Evolutionary conservation across 2,888 invertebrate genomes (phyloP).

Genomic region (Ophion costatus): DNA sequence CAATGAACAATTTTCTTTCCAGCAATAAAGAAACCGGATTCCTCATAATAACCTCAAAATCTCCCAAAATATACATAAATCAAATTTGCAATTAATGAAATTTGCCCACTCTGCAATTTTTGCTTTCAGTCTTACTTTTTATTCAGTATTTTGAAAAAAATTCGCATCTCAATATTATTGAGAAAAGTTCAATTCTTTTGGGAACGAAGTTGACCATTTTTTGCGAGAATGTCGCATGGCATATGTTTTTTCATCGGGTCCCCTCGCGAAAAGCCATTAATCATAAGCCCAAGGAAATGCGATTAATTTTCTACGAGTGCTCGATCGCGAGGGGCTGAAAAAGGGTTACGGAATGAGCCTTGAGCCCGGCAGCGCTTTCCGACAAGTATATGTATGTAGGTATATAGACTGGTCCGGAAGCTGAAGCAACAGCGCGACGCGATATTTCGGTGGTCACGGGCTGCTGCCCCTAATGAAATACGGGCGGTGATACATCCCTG

Average conservation of each 20-base stretch:
- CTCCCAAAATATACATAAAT: not conserved
- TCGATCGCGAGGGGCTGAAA: slow-evolving; percentile 29
- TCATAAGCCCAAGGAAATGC: slow-evolving; percentile 37
- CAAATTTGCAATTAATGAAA: not conserved
- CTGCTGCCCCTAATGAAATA: slow-evolving; percentile 71
- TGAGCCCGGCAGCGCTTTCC: slow-evolving; percentile 22
- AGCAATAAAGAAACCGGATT: too few species aligned
- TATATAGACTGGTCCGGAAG: slow-evolving; percentile 24
- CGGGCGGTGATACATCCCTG: slow-evolving; percentile 72
- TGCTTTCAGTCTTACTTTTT: not conserved
- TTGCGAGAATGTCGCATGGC: not conserved
- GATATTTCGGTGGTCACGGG: slow-evolving; percentile 70
- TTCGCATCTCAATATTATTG: not conserved
- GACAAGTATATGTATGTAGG: not conserved
- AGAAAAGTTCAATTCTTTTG: not conserved
- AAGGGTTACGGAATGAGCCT: slow-evolving; percentile 42
- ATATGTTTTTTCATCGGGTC: not conserved
- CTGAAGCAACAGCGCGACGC: slow-evolving; percentile 65
- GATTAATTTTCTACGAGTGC: slow-evolving; percentile 47
- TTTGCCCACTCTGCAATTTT: too few species aligned
- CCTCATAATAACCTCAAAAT: not conserved
- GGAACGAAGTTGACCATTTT: not conserved
- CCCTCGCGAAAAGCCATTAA: slow-evolving; percentile 48
- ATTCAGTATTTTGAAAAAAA: not conserved
- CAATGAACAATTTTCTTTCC: too few species aligned